phyloP scores from a whole-genome alignment of 2,797 vertebrate species.

The Artibeus lituratus region DNA sequence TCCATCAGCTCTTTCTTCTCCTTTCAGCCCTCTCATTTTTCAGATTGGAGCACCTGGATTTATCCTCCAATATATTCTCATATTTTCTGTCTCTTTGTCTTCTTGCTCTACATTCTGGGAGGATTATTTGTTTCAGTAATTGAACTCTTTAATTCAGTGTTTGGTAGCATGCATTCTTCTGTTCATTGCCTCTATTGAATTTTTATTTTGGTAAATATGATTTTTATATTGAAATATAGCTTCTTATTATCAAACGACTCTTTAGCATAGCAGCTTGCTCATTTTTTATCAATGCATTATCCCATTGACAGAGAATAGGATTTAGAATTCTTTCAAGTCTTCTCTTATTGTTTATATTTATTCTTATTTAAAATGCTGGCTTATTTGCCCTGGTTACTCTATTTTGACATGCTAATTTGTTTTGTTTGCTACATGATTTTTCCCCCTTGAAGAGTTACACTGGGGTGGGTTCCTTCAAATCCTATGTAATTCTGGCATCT shows the following conservation, averaged over 20 bases:
- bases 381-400: background rate
- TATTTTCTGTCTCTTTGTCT: conserved; percentile 1
- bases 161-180: conserved; percentile 3
- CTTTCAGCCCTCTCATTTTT: background rate
- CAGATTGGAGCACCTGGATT: background rate
- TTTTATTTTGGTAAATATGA: conserved; percentile 10
- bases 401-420: background rate
- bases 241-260: conserved; percentile 1
- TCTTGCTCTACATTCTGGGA: background rate
- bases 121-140: conserved; percentile 12
- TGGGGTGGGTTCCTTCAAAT: background rate
- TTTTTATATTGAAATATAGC: conserved; percentile 6
- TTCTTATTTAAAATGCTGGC: background rate
- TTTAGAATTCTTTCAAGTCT: conserved; percentile 21
- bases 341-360: background rate
- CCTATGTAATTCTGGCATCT: background rate
- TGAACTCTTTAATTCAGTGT: background rate
- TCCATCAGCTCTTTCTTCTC: background rate
- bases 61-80: background rate
- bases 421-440: background rate
- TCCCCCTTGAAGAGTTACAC: background rate
- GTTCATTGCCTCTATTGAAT: background rate
- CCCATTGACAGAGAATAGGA: background rate
- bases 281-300: conserved; percentile 18
- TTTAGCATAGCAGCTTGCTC: background rate